A percentile compares a stretch with the other conserved stretches of the same genome.
Evolutionary conservation across 2,888 invertebrate genomes (phyloP).

Genomic region (Drosophila merina): DNA sequence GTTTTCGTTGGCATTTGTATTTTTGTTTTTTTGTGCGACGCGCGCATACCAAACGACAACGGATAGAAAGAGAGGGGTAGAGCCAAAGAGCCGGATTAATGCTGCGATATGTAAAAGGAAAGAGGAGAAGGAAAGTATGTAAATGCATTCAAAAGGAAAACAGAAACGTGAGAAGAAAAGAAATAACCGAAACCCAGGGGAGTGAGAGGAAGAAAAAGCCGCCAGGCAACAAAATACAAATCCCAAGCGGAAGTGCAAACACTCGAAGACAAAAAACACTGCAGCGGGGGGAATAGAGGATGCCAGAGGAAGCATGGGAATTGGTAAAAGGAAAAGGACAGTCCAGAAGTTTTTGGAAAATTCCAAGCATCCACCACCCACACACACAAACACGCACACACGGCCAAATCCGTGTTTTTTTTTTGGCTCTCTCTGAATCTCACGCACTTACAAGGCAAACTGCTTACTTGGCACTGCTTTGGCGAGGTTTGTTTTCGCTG

Average conservation of each 20-base stretch:
- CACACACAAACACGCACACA: slow-evolving; percentile 15
- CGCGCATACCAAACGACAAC: neutral
- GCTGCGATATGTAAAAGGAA: neutral
- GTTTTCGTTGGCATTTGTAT: slow-evolving; percentile 43
- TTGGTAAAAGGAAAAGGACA: slow-evolving; percentile 37
- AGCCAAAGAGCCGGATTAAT: slow-evolving; percentile 1
- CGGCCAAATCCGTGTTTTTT: neutral
- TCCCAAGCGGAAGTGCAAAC: slow-evolving; percentile 72
- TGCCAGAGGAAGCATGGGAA: slow-evolving; percentile 1
- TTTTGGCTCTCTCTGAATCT: slow-evolving; percentile 3
- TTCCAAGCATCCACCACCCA: slow-evolving; percentile 67
- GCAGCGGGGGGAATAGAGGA: slow-evolving; percentile 19
- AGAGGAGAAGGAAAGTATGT: slow-evolving; percentile 25
- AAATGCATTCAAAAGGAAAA: slow-evolving; percentile 19
- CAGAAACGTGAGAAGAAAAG: slow-evolving; percentile 28
- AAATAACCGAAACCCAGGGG: slow-evolving; percentile 6
- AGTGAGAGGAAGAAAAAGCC: slow-evolving; percentile 12
- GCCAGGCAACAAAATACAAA: slow-evolving; percentile 28
- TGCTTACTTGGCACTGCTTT: slow-evolving; percentile 18
- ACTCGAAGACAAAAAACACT: slow-evolving; percentile 58
- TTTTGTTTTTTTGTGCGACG: slow-evolving; percentile 60
- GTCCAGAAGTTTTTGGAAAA: slow-evolving; percentile 69
- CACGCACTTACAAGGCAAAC: slow-evolving; percentile 19
- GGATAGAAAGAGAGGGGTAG: neutral
- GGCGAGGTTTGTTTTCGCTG: slow-evolving; percentile 3